Percentiles rank a stretch among this genome's conserved stretches.
These are phyloP conservation scores for Lipophrys pholis DNA, from an alignment of 2,113 vertebrate genomes.

Conservation along the genomic window DNA sequence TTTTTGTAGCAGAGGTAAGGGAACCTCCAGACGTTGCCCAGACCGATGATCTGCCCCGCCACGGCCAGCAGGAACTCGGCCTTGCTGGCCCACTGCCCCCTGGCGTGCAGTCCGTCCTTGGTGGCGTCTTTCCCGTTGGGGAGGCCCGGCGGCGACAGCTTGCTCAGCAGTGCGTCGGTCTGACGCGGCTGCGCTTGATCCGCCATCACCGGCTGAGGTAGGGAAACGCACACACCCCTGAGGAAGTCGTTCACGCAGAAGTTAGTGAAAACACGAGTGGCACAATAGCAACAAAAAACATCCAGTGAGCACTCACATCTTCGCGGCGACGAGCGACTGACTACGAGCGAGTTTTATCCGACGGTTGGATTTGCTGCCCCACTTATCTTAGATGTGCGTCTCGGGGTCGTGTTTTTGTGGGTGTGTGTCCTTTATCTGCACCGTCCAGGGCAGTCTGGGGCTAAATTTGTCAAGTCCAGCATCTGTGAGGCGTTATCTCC, in stretches of 20 bases:
- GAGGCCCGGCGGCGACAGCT: constrained; percentile 11
- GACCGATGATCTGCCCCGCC: constrained; percentile 81
- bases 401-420: constrained; percentile 27
- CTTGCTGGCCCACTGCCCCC: constrained; percentile 82
- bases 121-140: constrained; percentile 11
- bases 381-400: constrained; percentile 49
- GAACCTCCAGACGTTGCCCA: constrained; percentile 83
- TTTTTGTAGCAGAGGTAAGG: constrained; percentile 85
- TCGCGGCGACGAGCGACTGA: neutral
- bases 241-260: too few relatives aligned
- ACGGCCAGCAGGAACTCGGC: constrained; percentile 81
- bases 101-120: constrained; percentile 52
- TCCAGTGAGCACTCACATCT: constrained; percentile 33
- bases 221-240: constrained; percentile 41
- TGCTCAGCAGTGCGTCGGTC: constrained; percentile 30
- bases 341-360: neutral
- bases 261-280: neutral
- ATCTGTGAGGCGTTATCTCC: too few relatives aligned
- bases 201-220: constrained; percentile 50
- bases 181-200: constrained; percentile 35
- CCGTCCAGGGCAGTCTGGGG: constrained; percentile 30
- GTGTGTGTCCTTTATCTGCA: constrained; percentile 65
- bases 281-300: neutral
- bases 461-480: neutral
- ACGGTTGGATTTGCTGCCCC: constrained; percentile 31